A percentile compares a stretch with the other conserved stretches of the same genome.
phyloP scores from a whole-genome alignment of 2,113 vertebrate genomes.

The Chauna torquata region DNA sequence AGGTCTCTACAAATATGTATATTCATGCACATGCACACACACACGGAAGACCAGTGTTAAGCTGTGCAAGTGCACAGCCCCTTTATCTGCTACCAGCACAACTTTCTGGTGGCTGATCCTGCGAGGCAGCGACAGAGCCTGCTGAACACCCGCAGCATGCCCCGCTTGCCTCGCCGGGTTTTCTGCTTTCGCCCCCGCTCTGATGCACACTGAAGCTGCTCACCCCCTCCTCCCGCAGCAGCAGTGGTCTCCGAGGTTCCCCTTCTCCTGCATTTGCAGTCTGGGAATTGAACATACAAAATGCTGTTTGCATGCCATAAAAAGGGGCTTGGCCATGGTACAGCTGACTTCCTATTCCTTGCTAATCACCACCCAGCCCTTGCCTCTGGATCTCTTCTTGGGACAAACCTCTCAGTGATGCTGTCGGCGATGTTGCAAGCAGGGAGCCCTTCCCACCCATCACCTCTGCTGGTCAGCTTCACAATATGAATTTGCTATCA shows the following conservation, averaged over 20 bases:
- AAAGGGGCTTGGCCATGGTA: not conserved
- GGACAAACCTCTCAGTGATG: not conserved
- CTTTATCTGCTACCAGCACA: not conserved
- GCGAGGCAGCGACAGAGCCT: rapidly evolving
- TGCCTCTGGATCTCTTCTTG: not conserved
- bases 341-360: not conserved
- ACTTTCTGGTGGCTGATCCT: not conserved
- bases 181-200: not conserved
- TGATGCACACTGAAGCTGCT: not conserved
- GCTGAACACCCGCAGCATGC: rapidly evolving
- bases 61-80: not conserved
- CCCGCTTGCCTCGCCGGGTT: not conserved
- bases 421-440: not conserved
- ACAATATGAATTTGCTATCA: not conserved
- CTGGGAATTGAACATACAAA: not conserved
- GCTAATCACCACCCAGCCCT: not conserved
- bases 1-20: rapidly evolving
- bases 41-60: not conserved
- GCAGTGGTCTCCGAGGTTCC: not conserved
- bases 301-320: not conserved
- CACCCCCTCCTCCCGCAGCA: rapidly evolving
- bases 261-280: not conserved
- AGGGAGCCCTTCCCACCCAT: not conserved
- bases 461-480: not conserved
- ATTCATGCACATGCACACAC: not conserved